Percentiles rank a stretch among this genome's conserved stretches.
phyloP scores from a whole-genome alignment of 92 coral and sea anemone species.

The Palythoa grandis region DNA sequence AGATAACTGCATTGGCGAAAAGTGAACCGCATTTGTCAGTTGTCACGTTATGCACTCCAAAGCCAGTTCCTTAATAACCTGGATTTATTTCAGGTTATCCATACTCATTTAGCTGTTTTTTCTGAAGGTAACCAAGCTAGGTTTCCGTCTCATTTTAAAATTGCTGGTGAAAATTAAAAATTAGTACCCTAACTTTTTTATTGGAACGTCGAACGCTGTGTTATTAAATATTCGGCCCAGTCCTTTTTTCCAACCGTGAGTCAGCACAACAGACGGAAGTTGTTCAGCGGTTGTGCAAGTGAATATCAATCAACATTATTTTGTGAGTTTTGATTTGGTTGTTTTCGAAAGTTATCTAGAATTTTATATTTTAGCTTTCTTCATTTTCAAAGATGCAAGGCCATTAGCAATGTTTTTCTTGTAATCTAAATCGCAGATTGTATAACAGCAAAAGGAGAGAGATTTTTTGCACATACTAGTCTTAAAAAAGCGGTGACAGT shows the following conservation, averaged over 20 bases:
- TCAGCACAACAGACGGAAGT: not conserved
- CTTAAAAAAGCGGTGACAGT: not conserved
- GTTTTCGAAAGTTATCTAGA: not conserved
- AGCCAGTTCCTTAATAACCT: not conserved
- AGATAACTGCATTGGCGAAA: not conserved
- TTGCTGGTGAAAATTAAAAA: not conserved
- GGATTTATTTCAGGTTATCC: not conserved
- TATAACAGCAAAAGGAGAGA: not conserved
- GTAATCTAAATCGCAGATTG: not conserved
- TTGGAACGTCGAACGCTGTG: not conserved
- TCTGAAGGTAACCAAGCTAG: not conserved
- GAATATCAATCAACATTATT: not conserved
- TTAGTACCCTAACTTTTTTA: not conserved
- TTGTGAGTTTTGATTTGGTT: not conserved
- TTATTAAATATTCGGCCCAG: not conserved
- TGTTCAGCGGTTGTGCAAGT: constrained; percentile 22
- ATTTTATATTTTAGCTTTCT: no score
- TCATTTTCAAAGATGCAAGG: no score
- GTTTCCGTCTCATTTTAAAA: not conserved
- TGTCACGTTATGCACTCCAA: not conserved
- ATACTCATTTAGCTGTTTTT: not conserved
- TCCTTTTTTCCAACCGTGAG: not conserved
- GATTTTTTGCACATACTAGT: not conserved
- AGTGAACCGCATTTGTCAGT: not conserved
- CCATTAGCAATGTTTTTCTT: not conserved